Percentiles rank a stretch among this genome's conserved stretches.
Evolutionary conservation across 2,888 invertebrate species (phyloP).

Genomic region (Orthosia cruda): DNA sequence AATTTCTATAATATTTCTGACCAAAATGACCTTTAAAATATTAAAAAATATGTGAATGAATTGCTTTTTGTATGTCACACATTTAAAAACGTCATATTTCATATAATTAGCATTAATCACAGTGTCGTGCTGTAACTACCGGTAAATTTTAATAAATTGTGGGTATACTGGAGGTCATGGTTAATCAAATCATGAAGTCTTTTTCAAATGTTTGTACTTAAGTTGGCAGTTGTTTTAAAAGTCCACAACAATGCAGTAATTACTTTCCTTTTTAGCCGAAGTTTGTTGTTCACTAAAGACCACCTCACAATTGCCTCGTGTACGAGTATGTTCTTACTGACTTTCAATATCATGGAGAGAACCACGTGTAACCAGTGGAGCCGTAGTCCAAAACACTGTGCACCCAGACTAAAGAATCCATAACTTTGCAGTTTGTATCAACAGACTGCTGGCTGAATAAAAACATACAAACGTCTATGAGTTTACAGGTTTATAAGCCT

Average conservation of each 20-base stretch:
- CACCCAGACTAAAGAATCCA: neutral
- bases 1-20: constrained; percentile 19
- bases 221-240: neutral
- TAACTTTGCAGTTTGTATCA: neutral
- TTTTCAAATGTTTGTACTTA: constrained; percentile 7
- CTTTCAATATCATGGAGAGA: neutral
- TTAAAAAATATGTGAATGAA: constrained; percentile 6
- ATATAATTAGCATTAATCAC: constrained; percentile 33
- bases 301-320: neutral
- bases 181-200: constrained; percentile 26
- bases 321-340: neutral
- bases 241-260: neutral
- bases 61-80: constrained; percentile 2
- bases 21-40: constrained; percentile 26
- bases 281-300: neutral
- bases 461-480: neutral
- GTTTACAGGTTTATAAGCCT: neutral
- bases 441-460: neutral
- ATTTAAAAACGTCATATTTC: constrained; percentile 29
- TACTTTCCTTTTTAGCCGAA: neutral
- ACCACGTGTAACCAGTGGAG: neutral
- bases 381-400: neutral
- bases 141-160: constrained; percentile 28
- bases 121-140: constrained; percentile 11
- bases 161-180: constrained; percentile 31